These are phyloP conservation scores for Tyria jacobaeae DNA, from an alignment of 2,888 invertebrate species.

Conservation along the genomic window DNA sequence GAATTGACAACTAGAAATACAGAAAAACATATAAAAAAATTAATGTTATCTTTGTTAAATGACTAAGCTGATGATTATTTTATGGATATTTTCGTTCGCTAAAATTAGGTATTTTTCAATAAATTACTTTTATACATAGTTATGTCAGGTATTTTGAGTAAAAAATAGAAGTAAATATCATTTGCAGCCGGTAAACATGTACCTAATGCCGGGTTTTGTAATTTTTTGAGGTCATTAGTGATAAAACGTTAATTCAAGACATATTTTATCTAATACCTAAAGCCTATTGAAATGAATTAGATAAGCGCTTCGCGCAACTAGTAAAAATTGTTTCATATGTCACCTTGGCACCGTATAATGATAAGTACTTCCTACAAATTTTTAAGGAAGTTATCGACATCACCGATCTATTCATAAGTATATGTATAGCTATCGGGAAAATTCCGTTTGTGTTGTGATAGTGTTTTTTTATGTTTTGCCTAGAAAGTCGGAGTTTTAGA, in stretches of 20 bases:
- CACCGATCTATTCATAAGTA: no score
- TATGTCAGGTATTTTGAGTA: no score
- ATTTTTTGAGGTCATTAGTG: conserved; percentile 11
- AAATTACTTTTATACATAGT: no score
- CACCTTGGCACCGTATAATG: conserved; percentile 9
- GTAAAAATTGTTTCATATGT: conserved; percentile 3
- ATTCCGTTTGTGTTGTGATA: neutral
- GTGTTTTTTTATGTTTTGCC: no score
- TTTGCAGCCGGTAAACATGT: conserved; percentile 1
- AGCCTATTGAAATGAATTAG: conserved; percentile 1
- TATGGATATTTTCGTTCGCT: no score
- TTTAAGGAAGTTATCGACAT: neutral
- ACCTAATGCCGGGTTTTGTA: neutral
- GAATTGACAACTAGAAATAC: no score
- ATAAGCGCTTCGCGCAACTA: conserved; percentile 5
- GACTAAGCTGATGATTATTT: no score
- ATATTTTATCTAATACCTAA: conserved; percentile 3
- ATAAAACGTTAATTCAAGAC: conserved; percentile 8
- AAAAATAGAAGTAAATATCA: neutral
- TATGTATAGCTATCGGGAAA: neutral
- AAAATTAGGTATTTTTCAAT: no score
- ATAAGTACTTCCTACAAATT: neutral
- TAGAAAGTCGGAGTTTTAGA: no score
- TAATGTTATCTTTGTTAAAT: no score
- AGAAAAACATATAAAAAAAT: no score